These are phyloP conservation scores for Stomatorhinus walkeri DNA, from an alignment of 2,797 vertebrate genomes.

Conservation along the genomic window DNA sequence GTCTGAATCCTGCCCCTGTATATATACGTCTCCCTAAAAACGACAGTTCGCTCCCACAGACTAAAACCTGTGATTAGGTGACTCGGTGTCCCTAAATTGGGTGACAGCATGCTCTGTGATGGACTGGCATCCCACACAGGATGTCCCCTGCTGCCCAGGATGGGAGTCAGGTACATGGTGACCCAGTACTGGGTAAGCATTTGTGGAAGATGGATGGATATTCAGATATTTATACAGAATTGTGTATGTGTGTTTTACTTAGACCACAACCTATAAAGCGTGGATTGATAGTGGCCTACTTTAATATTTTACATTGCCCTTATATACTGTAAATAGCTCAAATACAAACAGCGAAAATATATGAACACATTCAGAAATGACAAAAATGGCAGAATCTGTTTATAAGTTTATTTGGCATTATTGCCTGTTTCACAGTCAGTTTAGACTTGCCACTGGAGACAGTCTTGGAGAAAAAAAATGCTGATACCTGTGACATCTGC, in stretches of 20 bases:
- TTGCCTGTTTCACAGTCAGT: constrained; percentile 28
- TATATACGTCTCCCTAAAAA: neutral
- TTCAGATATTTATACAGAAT: neutral
- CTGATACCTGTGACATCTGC: constrained; percentile 52
- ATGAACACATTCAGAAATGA: neutral
- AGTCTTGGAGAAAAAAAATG: constrained; percentile 47
- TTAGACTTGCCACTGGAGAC: constrained; percentile 33
- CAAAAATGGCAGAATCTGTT: neutral
- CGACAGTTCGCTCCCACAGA: neutral
- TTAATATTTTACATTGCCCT: neutral
- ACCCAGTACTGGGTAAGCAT: neutral
- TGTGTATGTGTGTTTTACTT: neutral
- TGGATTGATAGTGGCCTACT: neutral
- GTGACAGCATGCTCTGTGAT: neutral
- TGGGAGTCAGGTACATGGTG: neutral
- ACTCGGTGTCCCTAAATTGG: neutral
- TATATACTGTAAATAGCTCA: neutral
- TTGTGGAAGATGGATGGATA: neutral
- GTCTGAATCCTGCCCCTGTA: neutral
- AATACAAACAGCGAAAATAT: neutral
- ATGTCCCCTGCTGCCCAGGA: neutral
- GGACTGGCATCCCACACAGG: neutral
- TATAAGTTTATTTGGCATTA: constrained; percentile 9
- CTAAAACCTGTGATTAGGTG: neutral
- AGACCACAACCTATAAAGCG: neutral